Evolutionary conservation across 2,888 invertebrate genomes (phyloP).

Genomic region (Tethea ocularis): DNA sequence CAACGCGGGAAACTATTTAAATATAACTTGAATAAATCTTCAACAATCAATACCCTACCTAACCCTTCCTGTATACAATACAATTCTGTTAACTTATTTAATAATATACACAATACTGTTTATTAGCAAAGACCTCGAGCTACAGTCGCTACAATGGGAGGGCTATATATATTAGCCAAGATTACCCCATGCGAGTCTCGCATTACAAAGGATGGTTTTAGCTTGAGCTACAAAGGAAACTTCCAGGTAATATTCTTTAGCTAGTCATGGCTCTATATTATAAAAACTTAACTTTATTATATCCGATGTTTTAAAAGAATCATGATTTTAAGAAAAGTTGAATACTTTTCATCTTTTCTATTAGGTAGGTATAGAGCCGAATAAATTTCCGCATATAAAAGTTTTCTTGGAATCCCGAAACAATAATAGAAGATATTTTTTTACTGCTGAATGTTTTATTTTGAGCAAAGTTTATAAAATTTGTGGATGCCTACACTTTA

Average conservation of each 20-base stretch:
- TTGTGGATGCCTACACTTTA: too few species aligned
- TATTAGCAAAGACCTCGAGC: slow-evolving; percentile 20
- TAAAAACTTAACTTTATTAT: background rate
- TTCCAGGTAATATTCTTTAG: slow-evolving; percentile 21
- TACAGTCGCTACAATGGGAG: slow-evolving; percentile 33
- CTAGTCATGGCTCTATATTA: slow-evolving; percentile 11
- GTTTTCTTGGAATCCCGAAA: too few species aligned
- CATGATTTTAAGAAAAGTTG: too few species aligned
- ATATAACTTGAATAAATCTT: background rate
- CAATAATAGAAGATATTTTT: too few species aligned
- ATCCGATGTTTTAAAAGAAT: too few species aligned
- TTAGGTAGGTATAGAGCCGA: too few species aligned
- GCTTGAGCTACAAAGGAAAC: slow-evolving; percentile 29
- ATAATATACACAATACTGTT: slow-evolving; percentile 15
- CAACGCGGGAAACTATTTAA: too few species aligned
- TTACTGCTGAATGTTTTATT: too few species aligned
- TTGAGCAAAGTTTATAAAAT: too few species aligned
- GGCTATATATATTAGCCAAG: slow-evolving; percentile 42
- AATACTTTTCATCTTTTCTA: too few species aligned
- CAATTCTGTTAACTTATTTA: slow-evolving; percentile 8
- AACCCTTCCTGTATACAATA: background rate
- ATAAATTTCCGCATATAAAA: too few species aligned
- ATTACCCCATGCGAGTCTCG: slow-evolving; percentile 40
- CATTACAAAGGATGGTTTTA: slow-evolving; percentile 43
- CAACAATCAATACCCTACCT: background rate